Evolutionary conservation across 2,797 vertebrate species (phyloP).

Genomic region (Chiloscyllium punctatum): DNA sequence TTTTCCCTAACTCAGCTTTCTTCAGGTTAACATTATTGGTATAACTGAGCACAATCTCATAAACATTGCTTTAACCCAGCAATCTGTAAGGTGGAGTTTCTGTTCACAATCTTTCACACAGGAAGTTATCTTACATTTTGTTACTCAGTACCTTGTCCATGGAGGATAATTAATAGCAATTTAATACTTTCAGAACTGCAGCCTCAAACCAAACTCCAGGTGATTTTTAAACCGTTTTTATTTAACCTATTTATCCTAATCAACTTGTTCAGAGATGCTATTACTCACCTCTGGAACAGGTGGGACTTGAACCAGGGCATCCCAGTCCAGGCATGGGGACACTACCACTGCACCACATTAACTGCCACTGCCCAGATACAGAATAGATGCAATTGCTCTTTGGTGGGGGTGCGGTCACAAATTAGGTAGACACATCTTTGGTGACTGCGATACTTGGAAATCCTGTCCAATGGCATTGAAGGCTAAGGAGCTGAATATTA

Average conservation of each 20-base stretch:
- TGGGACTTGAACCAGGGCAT: no score
- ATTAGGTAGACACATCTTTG: background rate
- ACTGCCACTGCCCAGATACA: no score
- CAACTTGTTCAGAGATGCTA: no score
- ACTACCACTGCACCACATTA: no score
- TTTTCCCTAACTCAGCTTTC: background rate
- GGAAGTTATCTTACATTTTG: background rate
- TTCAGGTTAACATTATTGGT: background rate
- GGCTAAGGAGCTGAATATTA: background rate
- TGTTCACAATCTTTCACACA: background rate
- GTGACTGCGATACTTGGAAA: background rate
- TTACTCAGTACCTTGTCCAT: background rate
- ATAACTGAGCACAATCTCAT: background rate
- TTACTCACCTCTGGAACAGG: no score
- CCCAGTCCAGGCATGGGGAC: no score
- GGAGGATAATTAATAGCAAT: background rate
- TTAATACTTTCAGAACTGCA: background rate
- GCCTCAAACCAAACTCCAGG: background rate
- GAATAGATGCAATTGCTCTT: no score
- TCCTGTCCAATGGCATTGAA: background rate
- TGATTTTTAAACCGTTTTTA: background rate
- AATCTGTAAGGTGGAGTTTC: background rate
- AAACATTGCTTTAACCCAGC: background rate
- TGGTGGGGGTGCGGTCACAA: background rate
- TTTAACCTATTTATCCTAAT: no score